These are phyloP conservation scores for Gandaritis pyraliata DNA, from an alignment of 2,888 invertebrate species.

Conservation along the genomic window DNA sequence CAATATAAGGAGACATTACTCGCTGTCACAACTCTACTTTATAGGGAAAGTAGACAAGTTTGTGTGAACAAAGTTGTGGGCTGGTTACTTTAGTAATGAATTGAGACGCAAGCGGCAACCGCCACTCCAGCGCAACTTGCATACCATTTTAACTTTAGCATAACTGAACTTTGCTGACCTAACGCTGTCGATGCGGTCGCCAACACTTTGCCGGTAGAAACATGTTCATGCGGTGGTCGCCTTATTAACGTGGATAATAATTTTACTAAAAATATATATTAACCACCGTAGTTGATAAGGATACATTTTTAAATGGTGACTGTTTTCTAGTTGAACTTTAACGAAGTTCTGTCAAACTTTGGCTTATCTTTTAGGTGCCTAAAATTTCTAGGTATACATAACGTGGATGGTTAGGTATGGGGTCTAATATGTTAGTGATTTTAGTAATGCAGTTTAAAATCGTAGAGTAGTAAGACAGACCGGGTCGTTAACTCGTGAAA, in stretches of 20 bases:
- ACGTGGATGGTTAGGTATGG: no score
- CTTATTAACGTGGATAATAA: neutral
- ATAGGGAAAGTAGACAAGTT: conserved; percentile 80
- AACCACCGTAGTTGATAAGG: no score
- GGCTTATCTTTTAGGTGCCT: no score
- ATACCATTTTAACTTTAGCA: conserved; percentile 69
- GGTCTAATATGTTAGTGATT: neutral
- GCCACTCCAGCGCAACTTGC: conserved; percentile 71
- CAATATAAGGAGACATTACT: conserved; percentile 83
- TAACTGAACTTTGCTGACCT: conserved; percentile 65
- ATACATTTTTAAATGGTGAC: no score
- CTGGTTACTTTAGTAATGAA: conserved; percentile 79
- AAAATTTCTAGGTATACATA: no score
- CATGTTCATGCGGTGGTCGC: neutral
- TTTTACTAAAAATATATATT: no score
- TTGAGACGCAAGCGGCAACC: conserved; percentile 77
- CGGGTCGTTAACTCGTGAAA: conserved; percentile 58
- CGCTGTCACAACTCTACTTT: conserved; percentile 82
- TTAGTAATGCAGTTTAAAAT: conserved; percentile 44
- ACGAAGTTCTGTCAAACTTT: no score
- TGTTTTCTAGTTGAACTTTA: no score
- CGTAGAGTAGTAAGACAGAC: conserved; percentile 55
- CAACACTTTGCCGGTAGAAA: conserved; percentile 26
- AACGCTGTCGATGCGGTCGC: conserved; percentile 54
- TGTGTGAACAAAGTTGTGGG: conserved; percentile 76